phyloP scores from a whole-genome alignment of 2,797 vertebrate species.

The Sebastes trivittatus region DNA sequence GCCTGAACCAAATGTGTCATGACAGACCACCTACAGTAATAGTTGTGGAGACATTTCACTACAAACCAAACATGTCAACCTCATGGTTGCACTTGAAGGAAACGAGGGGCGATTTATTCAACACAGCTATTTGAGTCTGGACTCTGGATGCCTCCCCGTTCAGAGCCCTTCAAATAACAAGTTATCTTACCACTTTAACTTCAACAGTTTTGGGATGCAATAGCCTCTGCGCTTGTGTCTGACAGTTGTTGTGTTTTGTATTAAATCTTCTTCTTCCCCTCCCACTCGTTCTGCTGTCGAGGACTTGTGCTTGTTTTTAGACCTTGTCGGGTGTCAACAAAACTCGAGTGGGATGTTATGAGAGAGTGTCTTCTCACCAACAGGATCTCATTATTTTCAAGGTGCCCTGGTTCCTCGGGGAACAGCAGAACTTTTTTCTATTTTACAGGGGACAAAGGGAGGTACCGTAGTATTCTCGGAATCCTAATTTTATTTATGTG shows the following conservation, averaged over 20 bases:
- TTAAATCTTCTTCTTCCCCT: not conserved
- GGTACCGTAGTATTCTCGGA: not conserved
- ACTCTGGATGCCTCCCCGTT: not conserved
- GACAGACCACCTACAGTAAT: not conserved
- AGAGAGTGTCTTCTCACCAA: constrained; percentile 30
- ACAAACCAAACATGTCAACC: not conserved
- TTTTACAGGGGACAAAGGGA: constrained; percentile 11
- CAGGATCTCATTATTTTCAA: constrained; percentile 61
- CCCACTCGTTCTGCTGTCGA: constrained; percentile 15
- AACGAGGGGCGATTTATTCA: too few species aligned
- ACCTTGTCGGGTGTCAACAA: constrained; percentile 53
- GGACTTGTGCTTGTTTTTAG: constrained; percentile 40
- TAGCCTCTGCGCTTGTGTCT: not conserved
- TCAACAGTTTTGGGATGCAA: not conserved
- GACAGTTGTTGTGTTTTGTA: not conserved
- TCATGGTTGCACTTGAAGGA: not conserved
- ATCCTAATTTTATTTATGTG: not conserved
- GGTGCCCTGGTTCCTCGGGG: constrained; percentile 42
- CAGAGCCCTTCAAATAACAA: not conserved
- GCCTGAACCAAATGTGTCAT: not conserved
- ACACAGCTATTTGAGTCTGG: not conserved
- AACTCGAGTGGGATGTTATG: constrained; percentile 49
- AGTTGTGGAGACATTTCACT: not conserved
- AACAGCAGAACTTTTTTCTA: constrained; percentile 4
- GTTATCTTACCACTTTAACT: not conserved